Evolutionary conservation across 1,140 invertebrate species (phyloP).

Genomic region (Probaryconus sp.): DNA sequence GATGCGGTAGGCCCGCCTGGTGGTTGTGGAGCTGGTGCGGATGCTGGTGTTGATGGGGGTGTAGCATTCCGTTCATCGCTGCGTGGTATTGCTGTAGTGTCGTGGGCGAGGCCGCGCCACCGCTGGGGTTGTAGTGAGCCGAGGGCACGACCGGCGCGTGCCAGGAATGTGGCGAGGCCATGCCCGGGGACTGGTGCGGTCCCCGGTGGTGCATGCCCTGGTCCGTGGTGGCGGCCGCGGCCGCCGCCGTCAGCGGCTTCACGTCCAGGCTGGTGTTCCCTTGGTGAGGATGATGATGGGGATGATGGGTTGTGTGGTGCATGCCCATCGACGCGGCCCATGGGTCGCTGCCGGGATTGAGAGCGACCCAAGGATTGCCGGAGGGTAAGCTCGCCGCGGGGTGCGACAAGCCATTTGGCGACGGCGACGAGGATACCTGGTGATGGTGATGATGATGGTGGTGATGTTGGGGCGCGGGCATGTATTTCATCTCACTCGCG

Average conservation of each 20-base stretch:
- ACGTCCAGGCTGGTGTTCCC: conserved; percentile 81
- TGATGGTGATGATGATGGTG: conserved; percentile 85
- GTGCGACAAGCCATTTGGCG: conserved; percentile 83
- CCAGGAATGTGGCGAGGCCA: conserved; percentile 88
- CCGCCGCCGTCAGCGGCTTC: conserved; percentile 81
- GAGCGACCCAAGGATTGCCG: conserved; percentile 90
- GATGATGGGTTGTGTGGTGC: conserved; percentile 81
- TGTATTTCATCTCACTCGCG: conserved; percentile 96
- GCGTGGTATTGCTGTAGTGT: conserved; percentile 87
- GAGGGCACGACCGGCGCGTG: conserved; percentile 90
- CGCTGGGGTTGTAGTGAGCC: conserved; percentile 86
- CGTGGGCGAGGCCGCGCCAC: conserved; percentile 85
- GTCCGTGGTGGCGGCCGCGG: conserved; percentile 74
- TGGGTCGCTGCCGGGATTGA: conserved; percentile 86
- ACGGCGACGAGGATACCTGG: conserved; percentile 83
- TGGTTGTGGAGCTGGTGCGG: conserved; percentile 84
- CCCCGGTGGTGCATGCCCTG: conserved; percentile 77
- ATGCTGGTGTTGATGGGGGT: conserved; percentile 81
- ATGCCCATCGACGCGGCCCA: conserved; percentile 85
- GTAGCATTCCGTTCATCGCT: conserved; percentile 90
- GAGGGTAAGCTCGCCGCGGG: conserved; percentile 80
- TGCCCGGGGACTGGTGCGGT: conserved; percentile 79
- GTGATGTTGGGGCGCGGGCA: conserved; percentile 88
- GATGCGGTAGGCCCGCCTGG: conserved; percentile 82
- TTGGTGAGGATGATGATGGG: conserved; percentile 82